These are phyloP conservation scores for Microcebus tavaratra DNA, from an alignment of 2,113 vertebrate species.

Conservation along the genomic window DNA sequence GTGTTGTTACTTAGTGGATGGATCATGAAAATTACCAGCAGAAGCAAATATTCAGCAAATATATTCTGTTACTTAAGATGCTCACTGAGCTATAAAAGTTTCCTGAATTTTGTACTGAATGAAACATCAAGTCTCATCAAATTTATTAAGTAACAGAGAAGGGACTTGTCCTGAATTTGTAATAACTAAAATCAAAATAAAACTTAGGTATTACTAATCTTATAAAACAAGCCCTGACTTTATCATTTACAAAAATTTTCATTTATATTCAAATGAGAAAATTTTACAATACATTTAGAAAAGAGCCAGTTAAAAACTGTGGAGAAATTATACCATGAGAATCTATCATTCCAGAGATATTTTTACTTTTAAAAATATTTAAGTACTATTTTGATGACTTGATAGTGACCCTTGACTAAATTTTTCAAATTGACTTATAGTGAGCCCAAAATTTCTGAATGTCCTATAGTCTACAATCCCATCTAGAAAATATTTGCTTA, in stretches of 20 bases:
- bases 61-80: slow-evolving; percentile 3
- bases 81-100: background rate
- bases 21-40: background rate
- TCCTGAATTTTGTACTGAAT: background rate
- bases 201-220: background rate
- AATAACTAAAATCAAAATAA: slow-evolving; percentile 42
- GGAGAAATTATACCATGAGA: background rate
- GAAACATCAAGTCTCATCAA: background rate
- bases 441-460: background rate
- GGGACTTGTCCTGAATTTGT: background rate
- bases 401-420: background rate
- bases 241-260: background rate
- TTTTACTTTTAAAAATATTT: slow-evolving; percentile 37
- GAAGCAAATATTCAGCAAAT: background rate
- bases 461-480: background rate
- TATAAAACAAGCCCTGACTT: background rate
- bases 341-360: background rate
- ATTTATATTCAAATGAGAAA: slow-evolving; percentile 8
- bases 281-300: background rate
- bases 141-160: slow-evolving; percentile 31
- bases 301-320: background rate
- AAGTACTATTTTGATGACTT: slow-evolving; percentile 1
- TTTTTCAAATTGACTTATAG: background rate
- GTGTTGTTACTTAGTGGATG: background rate
- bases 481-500: background rate